Percentiles rank a stretch among this genome's conserved stretches.
Evolutionary conservation across 2,113 vertebrate species (phyloP).

Genomic region (Petrocephalus microphthalmus): DNA sequence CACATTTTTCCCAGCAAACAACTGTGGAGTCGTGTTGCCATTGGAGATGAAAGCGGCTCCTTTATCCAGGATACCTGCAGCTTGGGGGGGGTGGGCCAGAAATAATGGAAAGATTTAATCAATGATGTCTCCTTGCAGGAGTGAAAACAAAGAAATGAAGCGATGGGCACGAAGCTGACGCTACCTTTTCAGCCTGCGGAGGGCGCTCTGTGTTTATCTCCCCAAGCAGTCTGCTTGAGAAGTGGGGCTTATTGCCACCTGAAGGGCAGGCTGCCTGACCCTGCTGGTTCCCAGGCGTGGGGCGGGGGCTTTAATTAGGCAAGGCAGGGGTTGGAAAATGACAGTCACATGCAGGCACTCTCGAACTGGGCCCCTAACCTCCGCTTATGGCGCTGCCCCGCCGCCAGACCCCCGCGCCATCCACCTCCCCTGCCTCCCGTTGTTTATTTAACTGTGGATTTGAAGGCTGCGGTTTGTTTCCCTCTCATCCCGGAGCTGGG

Average conservation of each 20-base stretch:
- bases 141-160: background rate
- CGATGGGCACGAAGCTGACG: background rate
- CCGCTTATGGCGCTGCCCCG: constrained; percentile 51
- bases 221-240: background rate
- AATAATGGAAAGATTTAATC: constrained; percentile 10
- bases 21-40: background rate
- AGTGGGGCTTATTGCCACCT: background rate
- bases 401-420: background rate
- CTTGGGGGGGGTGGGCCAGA: background rate
- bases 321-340: constrained; percentile 45
- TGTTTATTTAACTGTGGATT: constrained; percentile 55
- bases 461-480: constrained; percentile 37
- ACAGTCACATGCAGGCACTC: constrained; percentile 67
- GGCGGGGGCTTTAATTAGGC: constrained; percentile 53
- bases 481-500: constrained; percentile 59
- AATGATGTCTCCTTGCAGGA: background rate
- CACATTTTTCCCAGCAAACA: background rate
- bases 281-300: background rate
- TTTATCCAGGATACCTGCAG: background rate
- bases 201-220: constrained; percentile 28
- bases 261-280: background rate
- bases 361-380: constrained; percentile 21
- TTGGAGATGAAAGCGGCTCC: background rate
- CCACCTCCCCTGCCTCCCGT: constrained; percentile 39
- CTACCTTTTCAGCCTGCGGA: background rate